Evolutionary conservation across 2,113 vertebrate species (phyloP), one percentile per base, ranked within the genome.

Genomic region (Sinocyclocheilus maitianheensis): DNA sequence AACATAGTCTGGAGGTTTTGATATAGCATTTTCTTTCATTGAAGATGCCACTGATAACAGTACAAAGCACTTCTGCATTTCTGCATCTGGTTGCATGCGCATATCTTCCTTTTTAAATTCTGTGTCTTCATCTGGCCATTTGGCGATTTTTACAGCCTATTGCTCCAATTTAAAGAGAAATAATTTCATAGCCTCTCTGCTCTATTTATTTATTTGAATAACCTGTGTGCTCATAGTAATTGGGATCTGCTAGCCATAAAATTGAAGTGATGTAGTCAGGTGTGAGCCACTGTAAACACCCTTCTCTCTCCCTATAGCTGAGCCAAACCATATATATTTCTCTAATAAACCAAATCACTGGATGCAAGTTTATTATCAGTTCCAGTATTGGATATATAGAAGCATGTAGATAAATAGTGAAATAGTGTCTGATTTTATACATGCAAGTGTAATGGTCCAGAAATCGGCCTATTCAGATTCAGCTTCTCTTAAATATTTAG

Each of bases 181-280:
- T 69, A 69, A 69, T 69, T 71, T 71, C 30, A 37, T 16, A 11
- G 69, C 34, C 34, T 37, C 34, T 72, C 69, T 40, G 34, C 69
- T 72, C 34, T 72, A 72, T 72, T 40, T 16, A 72, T 72, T 72
- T 72, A 40, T 72, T 72, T 72, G 34, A 72, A 72, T 40, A 72
- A 40, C 69, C 30, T 40, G 34, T 72, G 34, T 72, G 69, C 69
- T 72, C 16, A 40, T 72, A 65, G 62, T 26, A 40, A 72, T 72
- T 24, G 40, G 0, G 5, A 46, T 24, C 22, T 75, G 4, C 4
- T 46, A 74, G 9, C 71, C 37, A 75, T 75, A 13, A 75, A 75
- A 75, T 22, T n/a, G 2, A 71, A 71, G 34, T 71, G 67, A 8
- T 71, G 34, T 40, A 71, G 26, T 34, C 14, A 69, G 65, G 13